Conservation (phyloP, 1,140 invertebrate species). For the Dendrolimus punctatus region DNA sequence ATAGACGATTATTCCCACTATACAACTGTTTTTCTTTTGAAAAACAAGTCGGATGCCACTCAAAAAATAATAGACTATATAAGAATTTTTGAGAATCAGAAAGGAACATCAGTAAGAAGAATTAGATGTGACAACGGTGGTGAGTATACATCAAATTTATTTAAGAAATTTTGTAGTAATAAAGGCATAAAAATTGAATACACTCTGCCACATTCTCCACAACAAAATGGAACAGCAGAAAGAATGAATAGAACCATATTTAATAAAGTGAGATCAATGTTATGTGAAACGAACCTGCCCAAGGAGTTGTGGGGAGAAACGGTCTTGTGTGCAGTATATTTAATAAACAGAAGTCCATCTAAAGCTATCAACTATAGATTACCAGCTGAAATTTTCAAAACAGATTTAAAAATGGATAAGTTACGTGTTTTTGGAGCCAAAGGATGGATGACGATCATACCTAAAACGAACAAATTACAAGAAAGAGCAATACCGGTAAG, state of each 20-base stretch:
- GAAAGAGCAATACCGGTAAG: no score
- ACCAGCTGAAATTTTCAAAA: neutral
- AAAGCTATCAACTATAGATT: neutral
- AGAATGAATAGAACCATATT: neutral
- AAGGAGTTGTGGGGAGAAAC: conserved; percentile 2
- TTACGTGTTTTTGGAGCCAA: no score
- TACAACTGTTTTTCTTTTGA: no score
- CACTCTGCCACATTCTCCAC: neutral
- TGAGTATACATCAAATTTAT: neutral
- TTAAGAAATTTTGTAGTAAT: neutral
- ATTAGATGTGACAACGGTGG: neutral
- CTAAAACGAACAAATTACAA: no score
- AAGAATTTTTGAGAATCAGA: no score
- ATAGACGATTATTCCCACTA: no score
- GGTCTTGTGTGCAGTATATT: neutral
- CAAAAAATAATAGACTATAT: no score
- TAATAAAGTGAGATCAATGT: neutral
- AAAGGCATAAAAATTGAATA: neutral
- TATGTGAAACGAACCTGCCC: neutral
- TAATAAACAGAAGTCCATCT: conserved; percentile 1
- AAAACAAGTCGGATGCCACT: no score
- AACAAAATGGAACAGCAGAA: conserved; percentile 1
- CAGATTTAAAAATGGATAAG: no score
- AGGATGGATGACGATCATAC: no score
- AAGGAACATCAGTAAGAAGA: no score